Percentiles rank a stretch among this genome's conserved stretches.
These are phyloP conservation scores for Gonioctena quinquepunctata DNA, from an alignment of 1,140 invertebrate species.

Conservation along the genomic window DNA sequence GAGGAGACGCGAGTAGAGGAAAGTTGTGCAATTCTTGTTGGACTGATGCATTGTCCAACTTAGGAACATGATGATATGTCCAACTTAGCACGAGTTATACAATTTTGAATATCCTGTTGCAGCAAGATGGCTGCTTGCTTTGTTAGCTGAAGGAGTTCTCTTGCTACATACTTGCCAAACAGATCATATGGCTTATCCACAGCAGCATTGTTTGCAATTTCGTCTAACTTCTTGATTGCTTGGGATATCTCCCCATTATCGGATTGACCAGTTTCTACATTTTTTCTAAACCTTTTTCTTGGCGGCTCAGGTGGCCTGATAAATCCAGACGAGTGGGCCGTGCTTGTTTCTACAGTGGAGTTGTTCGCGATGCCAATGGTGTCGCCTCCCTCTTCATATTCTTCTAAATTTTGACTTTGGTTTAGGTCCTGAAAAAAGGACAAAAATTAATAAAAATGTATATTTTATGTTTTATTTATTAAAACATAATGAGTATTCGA, in stretches of 20 bases:
- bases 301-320: conserved; percentile 2
- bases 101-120: conserved; percentile 30
- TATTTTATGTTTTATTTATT: conserved; percentile 18
- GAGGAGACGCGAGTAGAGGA: background rate
- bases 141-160: conserved; percentile 23
- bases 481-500: conserved; percentile 9
- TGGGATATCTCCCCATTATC: conserved; percentile 3
- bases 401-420: conserved; percentile 8
- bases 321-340: conserved; percentile 7
- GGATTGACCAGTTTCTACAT: background rate
- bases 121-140: conserved; percentile 24
- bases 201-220: conserved; percentile 16
- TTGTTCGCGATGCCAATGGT: too few relatives aligned
- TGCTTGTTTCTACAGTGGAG: too few relatives aligned
- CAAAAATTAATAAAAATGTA: conserved; percentile 25
- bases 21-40: background rate
- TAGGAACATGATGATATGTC: too few relatives aligned
- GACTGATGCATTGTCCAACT: background rate
- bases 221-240: conserved; percentile 6
- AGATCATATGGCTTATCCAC: conserved; percentile 25
- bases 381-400: background rate
- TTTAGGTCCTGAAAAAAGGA: conserved; percentile 11
- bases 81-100: conserved; percentile 16
- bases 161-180: conserved; percentile 33
- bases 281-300: background rate